These are phyloP conservation scores for Theristus sp. DNA, from an alignment of 2,888 invertebrate genomes.

Conservation along the genomic window DNA sequence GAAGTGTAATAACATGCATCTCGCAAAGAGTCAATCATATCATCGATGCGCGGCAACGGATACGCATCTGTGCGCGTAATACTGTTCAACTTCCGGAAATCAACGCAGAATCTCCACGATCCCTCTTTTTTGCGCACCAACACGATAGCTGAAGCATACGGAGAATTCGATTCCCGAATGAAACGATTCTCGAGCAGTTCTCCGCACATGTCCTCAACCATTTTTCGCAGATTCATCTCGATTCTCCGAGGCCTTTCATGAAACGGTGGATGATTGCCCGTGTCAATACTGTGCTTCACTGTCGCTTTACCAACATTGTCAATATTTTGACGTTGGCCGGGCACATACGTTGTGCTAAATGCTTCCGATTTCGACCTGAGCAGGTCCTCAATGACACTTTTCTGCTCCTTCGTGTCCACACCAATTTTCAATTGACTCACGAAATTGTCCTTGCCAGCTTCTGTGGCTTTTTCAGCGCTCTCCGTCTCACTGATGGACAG, in stretches of 20 bases:
- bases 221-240: background rate
- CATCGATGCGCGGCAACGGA: conserved; percentile 13
- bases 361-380: too few relatives aligned
- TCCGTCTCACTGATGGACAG: too few relatives aligned
- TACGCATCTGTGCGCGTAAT: conserved; percentile 10
- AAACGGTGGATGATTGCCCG: background rate
- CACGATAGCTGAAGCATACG: conserved; percentile 8
- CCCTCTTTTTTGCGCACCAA: conserved; percentile 11
- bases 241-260: background rate
- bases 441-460: too few relatives aligned
- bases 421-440: too few relatives aligned
- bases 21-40: conserved; percentile 8
- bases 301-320: background rate
- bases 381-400: too few relatives aligned
- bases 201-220: conserved; percentile 4
- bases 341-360: background rate
- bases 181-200: conserved; percentile 7
- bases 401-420: too few relatives aligned
- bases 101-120: conserved; percentile 11
- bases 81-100: conserved; percentile 13
- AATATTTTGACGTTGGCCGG: background rate
- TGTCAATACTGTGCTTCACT: background rate
- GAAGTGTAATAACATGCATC: conserved; percentile 10
- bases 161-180: conserved; percentile 5
- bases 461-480: too few relatives aligned